These are phyloP conservation scores for Periparus ater DNA, from an alignment of 2,797 vertebrate species.

Conservation along the genomic window DNA sequence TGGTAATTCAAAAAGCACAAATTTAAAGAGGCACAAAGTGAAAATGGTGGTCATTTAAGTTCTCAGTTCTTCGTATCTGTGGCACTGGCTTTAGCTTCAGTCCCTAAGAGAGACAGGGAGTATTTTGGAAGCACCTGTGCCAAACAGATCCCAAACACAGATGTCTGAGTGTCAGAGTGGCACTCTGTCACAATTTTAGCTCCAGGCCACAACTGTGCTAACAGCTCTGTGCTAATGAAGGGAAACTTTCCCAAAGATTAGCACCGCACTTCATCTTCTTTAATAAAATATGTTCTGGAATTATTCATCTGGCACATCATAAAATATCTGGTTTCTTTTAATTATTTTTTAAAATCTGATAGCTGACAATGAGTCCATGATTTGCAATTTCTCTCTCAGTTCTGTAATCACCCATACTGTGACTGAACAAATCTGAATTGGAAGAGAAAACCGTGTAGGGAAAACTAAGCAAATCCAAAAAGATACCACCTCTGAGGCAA, in stretches of 20 bases:
- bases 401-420: not conserved
- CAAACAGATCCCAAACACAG: not conserved
- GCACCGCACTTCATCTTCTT: not conserved
- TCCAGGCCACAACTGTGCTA: conserved; percentile 1
- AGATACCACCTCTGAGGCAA: not conserved
- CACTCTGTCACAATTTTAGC: not conserved
- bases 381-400: not conserved
- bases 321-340: not conserved
- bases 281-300: conserved; percentile 22
- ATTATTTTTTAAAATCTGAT: not conserved
- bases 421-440: not conserved
- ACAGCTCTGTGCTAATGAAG: not conserved
- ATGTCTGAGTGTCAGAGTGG: not conserved
- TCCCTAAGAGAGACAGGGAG: not conserved
- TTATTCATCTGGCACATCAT: not conserved
- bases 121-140: not conserved
- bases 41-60: not conserved
- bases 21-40: not conserved
- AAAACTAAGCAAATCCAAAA: not conserved
- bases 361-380: accelerated
- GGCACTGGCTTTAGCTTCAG: not conserved
- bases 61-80: not conserved
- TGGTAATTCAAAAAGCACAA: accelerated
- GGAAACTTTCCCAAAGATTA: conserved; percentile 7
- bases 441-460: not conserved